Evolutionary conservation across 2,113 vertebrate species (phyloP).

Genomic region (Corydoras sp.): DNA sequence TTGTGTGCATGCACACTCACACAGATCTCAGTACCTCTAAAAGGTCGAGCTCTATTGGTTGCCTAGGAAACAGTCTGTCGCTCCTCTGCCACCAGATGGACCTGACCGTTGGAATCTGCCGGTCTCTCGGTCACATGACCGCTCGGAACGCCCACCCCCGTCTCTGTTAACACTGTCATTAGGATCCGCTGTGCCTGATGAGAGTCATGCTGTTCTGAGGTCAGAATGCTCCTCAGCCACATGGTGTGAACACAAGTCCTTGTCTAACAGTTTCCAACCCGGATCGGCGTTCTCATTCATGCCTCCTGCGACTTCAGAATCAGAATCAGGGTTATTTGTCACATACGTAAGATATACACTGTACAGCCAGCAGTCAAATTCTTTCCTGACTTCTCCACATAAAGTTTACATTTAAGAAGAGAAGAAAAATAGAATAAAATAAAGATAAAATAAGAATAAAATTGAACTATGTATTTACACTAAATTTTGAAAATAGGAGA

Average conservation of each 20-base stretch:
- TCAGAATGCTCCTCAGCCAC: conserved; percentile 4
- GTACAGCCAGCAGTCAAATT: no score
- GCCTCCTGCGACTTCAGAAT: no score
- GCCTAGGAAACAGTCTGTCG: conserved; percentile 57
- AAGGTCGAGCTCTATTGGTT: conserved; percentile 43
- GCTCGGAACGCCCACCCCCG: neutral
- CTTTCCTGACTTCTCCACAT: no score
- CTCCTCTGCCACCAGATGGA: conserved; percentile 70
- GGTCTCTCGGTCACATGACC: conserved; percentile 50
- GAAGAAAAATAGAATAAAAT: no score
- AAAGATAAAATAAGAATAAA: no score
- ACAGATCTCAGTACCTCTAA: neutral
- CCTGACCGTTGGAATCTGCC: conserved; percentile 62
- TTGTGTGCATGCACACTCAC: neutral
- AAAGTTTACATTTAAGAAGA: no score
- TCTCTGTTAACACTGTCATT: conserved; percentile 34
- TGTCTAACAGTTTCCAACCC: neutral
- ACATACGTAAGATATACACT: no score
- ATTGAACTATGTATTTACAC: no score
- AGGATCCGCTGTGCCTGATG: conserved; percentile 31
- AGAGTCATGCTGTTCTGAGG: conserved; percentile 19
- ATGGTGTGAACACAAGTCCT: neutral
- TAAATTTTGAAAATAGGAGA: no score
- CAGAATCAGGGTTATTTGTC: no score
- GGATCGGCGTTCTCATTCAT: neutral